Percentiles rank a stretch among this genome's conserved stretches.
These are phyloP conservation scores for Hipparchia sbordonii DNA, from an alignment of 2,888 invertebrate species.

Conservation along the genomic window DNA sequence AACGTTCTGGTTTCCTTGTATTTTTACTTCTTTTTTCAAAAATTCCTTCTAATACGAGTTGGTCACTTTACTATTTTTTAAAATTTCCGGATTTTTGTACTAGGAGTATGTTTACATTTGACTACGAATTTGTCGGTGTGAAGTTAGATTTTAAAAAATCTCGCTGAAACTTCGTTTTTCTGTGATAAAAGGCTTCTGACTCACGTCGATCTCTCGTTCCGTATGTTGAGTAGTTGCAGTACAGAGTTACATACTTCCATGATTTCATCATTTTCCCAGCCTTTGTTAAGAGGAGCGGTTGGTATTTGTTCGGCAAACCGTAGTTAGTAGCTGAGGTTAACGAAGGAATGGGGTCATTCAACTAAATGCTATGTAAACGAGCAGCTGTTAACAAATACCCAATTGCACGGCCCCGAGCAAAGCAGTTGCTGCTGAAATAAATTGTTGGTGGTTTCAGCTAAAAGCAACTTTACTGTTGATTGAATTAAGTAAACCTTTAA, in stretches of 20 bases:
- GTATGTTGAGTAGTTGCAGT: no score
- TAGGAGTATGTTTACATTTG: background rate
- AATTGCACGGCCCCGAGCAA: background rate
- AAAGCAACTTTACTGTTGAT: background rate
- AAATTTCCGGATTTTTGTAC: background rate
- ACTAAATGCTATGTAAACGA: slow-evolving; percentile 4
- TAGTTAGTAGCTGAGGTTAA: background rate
- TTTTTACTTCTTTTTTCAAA: slow-evolving; percentile 5
- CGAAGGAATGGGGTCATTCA: background rate
- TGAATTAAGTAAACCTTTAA: background rate
- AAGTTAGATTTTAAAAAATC: no score
- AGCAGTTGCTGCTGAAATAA: background rate
- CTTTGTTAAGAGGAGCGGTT: background rate
- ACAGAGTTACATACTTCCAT: no score
- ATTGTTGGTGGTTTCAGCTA: background rate
- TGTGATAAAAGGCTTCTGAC: no score
- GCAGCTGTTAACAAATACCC: slow-evolving; percentile 5
- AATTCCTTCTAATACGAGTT: background rate
- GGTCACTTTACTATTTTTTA: background rate
- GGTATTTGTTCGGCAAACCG: background rate
- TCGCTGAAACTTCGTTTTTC: no score
- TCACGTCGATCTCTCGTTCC: no score
- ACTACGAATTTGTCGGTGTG: no score
- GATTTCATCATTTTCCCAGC: background rate
- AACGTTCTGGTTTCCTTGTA: background rate